These are phyloP conservation scores for Columba guinea DNA, from an alignment of 2,797 vertebrate genomes.

Conservation along the genomic window DNA sequence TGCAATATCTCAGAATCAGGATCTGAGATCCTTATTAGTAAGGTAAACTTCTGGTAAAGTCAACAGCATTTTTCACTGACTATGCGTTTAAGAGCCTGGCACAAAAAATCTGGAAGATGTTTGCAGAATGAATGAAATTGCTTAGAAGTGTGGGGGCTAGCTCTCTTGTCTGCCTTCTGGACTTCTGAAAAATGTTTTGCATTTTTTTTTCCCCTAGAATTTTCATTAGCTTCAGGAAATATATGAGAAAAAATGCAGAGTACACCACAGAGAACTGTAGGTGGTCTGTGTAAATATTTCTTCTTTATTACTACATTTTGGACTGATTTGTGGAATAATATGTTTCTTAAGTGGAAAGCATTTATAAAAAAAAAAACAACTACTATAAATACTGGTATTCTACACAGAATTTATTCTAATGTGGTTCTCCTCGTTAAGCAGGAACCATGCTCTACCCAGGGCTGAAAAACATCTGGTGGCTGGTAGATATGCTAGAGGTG, in stretches of 20 bases:
- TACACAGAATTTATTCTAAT: neutral
- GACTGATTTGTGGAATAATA: neutral
- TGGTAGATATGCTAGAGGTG: neutral
- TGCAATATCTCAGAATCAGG: neutral
- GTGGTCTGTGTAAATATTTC: neutral
- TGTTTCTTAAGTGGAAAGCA: neutral
- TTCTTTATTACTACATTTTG: neutral
- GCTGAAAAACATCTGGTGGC: neutral
- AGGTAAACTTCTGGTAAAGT: neutral
- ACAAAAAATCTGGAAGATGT: neutral
- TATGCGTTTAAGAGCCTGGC: neutral
- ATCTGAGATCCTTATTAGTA: neutral
- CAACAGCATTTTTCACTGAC: neutral
- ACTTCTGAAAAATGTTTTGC: neutral
- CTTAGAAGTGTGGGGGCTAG: neutral
- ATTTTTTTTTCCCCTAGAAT: neutral
- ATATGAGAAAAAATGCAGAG: neutral
- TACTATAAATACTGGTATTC: neutral
- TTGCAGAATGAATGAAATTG: neutral
- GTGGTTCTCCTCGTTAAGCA: neutral
- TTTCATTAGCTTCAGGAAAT: neutral
- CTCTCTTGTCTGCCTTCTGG: neutral
- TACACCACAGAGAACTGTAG: neutral
- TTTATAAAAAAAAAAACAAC: neutral
- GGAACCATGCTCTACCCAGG: neutral